A percentile compares a stretch with the other conserved stretches of the same genome.
Evolutionary conservation across 2,113 vertebrate species (phyloP).

Genomic region (Hirundichthys speculiger): DNA sequence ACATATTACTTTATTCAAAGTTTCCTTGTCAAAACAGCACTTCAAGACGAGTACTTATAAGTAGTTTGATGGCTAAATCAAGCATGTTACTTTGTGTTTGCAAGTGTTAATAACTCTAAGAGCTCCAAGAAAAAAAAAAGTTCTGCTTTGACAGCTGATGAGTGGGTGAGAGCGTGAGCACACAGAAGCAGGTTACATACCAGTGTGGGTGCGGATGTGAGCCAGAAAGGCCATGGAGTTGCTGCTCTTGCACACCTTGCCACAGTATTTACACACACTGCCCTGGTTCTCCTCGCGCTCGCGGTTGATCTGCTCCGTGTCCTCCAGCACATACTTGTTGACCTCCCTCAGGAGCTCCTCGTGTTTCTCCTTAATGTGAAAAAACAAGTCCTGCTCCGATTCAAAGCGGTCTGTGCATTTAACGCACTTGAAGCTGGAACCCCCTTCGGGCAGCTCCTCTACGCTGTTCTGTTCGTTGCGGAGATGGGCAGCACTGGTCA

Average conservation of each 20-base stretch:
- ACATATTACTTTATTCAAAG: no score
- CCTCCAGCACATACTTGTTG: conserved; percentile 96
- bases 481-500: conserved; percentile 92
- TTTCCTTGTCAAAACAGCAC: no score
- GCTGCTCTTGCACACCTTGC: conserved; percentile 97
- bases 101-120: no score
- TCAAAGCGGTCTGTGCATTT: conserved; percentile 94
- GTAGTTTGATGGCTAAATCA: no score
- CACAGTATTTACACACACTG: conserved; percentile 94
- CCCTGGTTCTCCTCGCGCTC: conserved; percentile 98
- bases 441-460: conserved; percentile 93
- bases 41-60: no score
- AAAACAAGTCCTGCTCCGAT: conserved; percentile 91
- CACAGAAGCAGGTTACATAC: conserved; percentile 72
- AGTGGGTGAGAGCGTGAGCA: background rate
- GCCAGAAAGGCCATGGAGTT: conserved; percentile 98
- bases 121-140: background rate
- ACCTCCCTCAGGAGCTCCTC: conserved; percentile 95
- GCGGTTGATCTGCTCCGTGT: conserved; percentile 96
- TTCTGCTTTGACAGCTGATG: background rate
- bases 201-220: conserved; percentile 97
- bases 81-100: no score
- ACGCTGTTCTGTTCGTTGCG: conserved; percentile 94
- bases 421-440: conserved; percentile 93
- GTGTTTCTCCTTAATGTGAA: conserved; percentile 97